Base-by-base conservation (phyloP, 1,140 invertebrate genomes). In the Choristoneura fumiferana region DNA sequence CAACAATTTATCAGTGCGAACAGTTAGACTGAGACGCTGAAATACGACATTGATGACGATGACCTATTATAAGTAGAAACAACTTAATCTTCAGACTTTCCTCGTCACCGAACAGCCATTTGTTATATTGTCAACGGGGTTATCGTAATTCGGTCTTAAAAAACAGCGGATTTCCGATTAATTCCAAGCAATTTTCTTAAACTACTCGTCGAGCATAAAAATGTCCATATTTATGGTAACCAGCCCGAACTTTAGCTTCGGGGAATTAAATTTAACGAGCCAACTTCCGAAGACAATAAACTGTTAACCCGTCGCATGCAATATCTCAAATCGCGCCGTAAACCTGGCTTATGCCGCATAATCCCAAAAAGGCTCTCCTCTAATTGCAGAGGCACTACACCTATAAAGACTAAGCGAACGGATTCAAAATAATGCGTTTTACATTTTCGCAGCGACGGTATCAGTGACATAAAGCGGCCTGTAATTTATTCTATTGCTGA, bases 401-500 rank as follows among this genome's bases (percentile, higher is more conserved):
- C 79, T 83, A 84, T 86, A 85, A 88, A 86, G 69, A 72, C 76
- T 88, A 88, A 84, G 82, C 83, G 83, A 78, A 83, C 66, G 83
- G 83, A 88, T 88, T 81, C 81, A 84, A 81, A 86, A 84, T 88
- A 88, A 88, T 88, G 83, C 81, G 79, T 87, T 88, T 86, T 79
- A 88, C 82, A 88, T 88, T 88, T 87, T 87, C 78, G 81, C 73
- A 80, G 81, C 78, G 77, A 73, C 80, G 82, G 79, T 88, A 88
- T 88, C 83, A 83, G 74, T 76, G 81, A 85, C 82, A 87, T 85
- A 88, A 88, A 88, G 85, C 80, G 84, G 78, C 74, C 77, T 81
- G 84, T 88, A 88, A 88, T 88, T 85, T 88, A 88, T 88, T 88
- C 85, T 88, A 88, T 87, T 88, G 84, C 84, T 88, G 85, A 88